Percentiles rank a stretch among this genome's conserved stretches.
phyloP scores from a whole-genome alignment of 2,797 vertebrate genomes.

The Oryzias dopingdopingensis region DNA sequence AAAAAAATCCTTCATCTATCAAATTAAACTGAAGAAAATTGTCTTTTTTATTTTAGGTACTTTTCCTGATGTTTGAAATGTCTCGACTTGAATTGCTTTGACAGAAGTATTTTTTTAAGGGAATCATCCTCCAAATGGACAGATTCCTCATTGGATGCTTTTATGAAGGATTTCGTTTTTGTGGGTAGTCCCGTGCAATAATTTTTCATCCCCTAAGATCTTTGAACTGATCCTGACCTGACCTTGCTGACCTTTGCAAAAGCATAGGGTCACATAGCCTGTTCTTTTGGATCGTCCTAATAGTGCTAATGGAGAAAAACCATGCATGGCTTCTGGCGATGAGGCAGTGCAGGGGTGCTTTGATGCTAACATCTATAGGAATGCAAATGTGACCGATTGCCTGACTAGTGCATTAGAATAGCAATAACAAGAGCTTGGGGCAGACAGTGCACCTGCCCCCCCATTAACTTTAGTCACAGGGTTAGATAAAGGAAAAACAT shows the following conservation, averaged over 20 bases:
- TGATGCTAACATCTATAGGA: slow-evolving; percentile 64
- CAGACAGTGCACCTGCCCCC: slow-evolving; percentile 65
- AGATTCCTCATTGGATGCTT: too few species aligned
- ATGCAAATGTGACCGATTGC: slow-evolving; percentile 74
- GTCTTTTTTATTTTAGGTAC: too few species aligned
- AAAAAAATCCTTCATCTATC: too few species aligned
- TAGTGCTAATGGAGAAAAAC: slow-evolving; percentile 55
- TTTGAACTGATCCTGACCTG: slow-evolving; percentile 67
- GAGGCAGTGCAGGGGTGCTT: slow-evolving; percentile 61
- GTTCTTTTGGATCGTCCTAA: slow-evolving; percentile 57
- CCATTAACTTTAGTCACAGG: slow-evolving; percentile 61
- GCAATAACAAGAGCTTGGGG: slow-evolving; percentile 47
- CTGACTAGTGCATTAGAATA: slow-evolving; percentile 65
- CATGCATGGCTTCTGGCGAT: slow-evolving; percentile 44
- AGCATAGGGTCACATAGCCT: slow-evolving; percentile 45
- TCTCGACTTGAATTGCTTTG: too few species aligned
- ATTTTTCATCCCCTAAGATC: slow-evolving; percentile 66
- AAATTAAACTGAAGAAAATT: too few species aligned
- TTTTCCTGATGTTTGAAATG: too few species aligned
- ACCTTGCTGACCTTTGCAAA: slow-evolving; percentile 60
- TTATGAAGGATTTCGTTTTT: too few species aligned
- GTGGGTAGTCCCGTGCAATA: too few species aligned
- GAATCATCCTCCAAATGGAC: too few species aligned
- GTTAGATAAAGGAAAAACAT: slow-evolving; percentile 64
- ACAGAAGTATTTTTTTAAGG: too few species aligned